Evolutionary conservation across 2,888 invertebrate species (phyloP), one percentile per base, ranked within the genome.

Genomic region (Acanthosoma haemorrhoidale): DNA sequence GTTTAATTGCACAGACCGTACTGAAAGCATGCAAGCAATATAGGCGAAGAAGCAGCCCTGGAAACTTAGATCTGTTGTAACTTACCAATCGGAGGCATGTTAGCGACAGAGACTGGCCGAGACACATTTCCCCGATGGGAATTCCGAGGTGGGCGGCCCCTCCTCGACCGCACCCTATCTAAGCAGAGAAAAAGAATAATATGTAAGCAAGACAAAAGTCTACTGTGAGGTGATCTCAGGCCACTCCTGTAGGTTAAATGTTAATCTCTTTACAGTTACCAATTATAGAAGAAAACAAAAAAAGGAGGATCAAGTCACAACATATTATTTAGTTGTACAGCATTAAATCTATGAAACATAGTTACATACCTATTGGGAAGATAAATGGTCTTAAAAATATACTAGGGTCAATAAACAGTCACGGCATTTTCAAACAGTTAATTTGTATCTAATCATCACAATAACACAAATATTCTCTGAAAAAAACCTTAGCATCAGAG

Each of bases 1-100:
- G n/a, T n/a, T n/a, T n/a, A n/a, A n/a, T n/a, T n/a, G n/a, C n/a
- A n/a, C n/a, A n/a, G n/a, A n/a, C n/a, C n/a, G n/a, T n/a, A n/a
- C n/a, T n/a, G n/a, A n/a, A 15, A 16, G 13, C 39, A 64, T 64
- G 64, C 15, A 41, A 31, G 21, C 15, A 38, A 38, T 5, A 25
- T 11, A 4, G 6, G 11, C 3, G 31, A 43, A 32, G 38, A 21
- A 66, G 51, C 25, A 66, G 32, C 66, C n/a, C n/a, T 25, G 25
- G 2, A 41, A 18, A 25, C 3, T 6, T 8, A 1, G 1, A 11
- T 9, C 21, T n/a, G 9, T n/a, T 9, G 21, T 18, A 31, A 70
- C 71, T 71, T 66, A 73, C 73, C 73, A 57, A 73, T 73, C 11
- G 73, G 73, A 13, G 73, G 71, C 73, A 73, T 73, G 59, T 71